These are phyloP conservation scores for Acanthosoma haemorrhoidale DNA, from an alignment of 2,888 invertebrate genomes.

Conservation along the genomic window DNA sequence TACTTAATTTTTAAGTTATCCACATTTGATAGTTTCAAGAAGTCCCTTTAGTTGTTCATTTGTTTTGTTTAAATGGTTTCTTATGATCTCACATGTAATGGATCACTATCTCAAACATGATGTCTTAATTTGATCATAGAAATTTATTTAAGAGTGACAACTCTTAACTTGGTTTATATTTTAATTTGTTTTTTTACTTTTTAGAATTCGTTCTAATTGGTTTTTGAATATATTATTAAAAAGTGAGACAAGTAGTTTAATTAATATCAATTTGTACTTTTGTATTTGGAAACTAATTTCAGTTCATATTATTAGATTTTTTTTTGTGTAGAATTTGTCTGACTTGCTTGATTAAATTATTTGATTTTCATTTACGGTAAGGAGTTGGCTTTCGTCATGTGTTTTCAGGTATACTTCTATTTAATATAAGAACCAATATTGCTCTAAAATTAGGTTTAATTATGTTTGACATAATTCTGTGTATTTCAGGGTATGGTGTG, in stretches of 20 bases:
- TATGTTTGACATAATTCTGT: neutral
- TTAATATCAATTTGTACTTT: no score
- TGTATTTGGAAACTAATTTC: no score
- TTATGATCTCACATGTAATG: neutral
- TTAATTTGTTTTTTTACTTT: neutral
- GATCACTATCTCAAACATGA: neutral
- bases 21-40: neutral
- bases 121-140: neutral
- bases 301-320: no score
- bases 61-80: neutral
- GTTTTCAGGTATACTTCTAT: constrained; percentile 34
- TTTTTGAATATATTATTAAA: no score
- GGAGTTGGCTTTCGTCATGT: constrained; percentile 31
- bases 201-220: no score
- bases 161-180: neutral
- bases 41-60: neutral
- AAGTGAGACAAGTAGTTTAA: no score
- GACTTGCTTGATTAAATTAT: neutral
- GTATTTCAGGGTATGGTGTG: constrained; percentile 50
- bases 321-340: neutral
- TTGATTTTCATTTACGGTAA: constrained; percentile 17
- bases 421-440: neutral
- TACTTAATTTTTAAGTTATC: neutral
- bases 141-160: neutral
- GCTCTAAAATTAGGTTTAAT: neutral